These are phyloP conservation scores for Falco berigora DNA, from an alignment of 2,797 vertebrate species.

Conservation along the genomic window DNA sequence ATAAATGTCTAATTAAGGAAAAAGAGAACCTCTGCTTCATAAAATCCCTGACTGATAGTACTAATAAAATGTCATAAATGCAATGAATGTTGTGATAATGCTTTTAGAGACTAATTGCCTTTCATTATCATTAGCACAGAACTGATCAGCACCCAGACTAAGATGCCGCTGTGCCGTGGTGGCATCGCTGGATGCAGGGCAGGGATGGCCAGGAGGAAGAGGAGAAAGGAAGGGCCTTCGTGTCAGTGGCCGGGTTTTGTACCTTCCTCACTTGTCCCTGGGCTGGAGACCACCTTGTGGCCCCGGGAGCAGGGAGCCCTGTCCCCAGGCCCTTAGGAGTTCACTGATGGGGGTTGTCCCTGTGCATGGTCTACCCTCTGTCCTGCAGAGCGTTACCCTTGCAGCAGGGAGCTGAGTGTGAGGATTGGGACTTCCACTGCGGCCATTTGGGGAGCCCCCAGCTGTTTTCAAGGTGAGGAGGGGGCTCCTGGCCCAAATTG, in stretches of 20 bases:
- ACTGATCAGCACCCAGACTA: background rate
- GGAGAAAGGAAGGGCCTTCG: background rate
- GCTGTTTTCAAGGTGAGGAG: background rate
- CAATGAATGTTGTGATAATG: conserved; percentile 34
- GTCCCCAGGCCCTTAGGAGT: background rate
- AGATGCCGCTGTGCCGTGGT: background rate
- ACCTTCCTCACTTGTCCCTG: background rate
- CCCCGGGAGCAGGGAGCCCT: rapidly evolving
- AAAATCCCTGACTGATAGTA: conserved; percentile 11
- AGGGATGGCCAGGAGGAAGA: background rate
- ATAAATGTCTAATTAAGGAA: conserved; percentile 19
- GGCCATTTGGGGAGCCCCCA: background rate
- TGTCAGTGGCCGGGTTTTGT: background rate
- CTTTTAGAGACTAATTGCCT: conserved; percentile 41
- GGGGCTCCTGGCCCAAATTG: background rate
- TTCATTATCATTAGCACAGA: conserved; percentile 35
- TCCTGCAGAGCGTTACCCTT: background rate
- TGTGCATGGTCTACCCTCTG: rapidly evolving
- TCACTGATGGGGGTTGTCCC: background rate
- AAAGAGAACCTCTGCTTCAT: conserved; percentile 2
- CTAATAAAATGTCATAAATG: conserved; percentile 28
- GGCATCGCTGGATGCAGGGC: background rate
- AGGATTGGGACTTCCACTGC: background rate
- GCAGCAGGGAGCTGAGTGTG: rapidly evolving
- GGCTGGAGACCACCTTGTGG: background rate